phyloP scores from a whole-genome alignment of 2,888 invertebrate genomes.

The Eupeodes luniger region DNA sequence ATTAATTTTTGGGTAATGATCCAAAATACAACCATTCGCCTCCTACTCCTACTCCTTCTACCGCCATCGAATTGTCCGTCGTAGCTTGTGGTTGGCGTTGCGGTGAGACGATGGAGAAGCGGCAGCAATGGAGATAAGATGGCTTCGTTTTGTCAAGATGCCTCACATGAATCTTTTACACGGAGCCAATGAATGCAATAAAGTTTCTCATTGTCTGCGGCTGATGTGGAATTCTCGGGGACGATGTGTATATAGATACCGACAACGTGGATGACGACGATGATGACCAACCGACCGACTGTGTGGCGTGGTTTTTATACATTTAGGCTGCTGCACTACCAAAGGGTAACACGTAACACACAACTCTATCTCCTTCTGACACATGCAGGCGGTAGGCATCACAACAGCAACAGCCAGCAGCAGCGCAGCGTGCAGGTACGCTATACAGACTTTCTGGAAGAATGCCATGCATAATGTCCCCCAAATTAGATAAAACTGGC shows the following conservation, averaged over 20 bases:
- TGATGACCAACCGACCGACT: not conserved
- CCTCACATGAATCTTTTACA: conserved; percentile 63
- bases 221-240: conserved; percentile 37
- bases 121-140: conserved; percentile 61
- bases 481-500: conserved; percentile 84
- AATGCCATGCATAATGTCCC: conserved; percentile 84
- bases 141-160: conserved; percentile 62
- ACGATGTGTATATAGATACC: conserved; percentile 6
- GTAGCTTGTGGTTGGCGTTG: too few species aligned
- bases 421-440: conserved; percentile 52
- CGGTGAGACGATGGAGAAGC: too few species aligned
- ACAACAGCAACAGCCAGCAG: too few species aligned
- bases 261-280: too few species aligned
- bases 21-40: conserved; percentile 48
- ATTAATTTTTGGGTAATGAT: conserved; percentile 67
- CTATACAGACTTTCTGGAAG: conserved; percentile 71
- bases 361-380: conserved; percentile 56
- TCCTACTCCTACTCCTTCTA: conserved; percentile 10
- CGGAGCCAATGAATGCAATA: conserved; percentile 76
- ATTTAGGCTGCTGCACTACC: conserved; percentile 54
- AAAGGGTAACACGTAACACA: conserved; percentile 35
- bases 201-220: conserved; percentile 70
- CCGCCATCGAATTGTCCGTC: not conserved
- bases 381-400: conserved; percentile 50
- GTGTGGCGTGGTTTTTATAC: conserved; percentile 10